A percentile compares a stretch with the other conserved stretches of the same genome.
phyloP scores from a whole-genome alignment of 2,888 invertebrate genomes.

The Eremobia ochroleuca region DNA sequence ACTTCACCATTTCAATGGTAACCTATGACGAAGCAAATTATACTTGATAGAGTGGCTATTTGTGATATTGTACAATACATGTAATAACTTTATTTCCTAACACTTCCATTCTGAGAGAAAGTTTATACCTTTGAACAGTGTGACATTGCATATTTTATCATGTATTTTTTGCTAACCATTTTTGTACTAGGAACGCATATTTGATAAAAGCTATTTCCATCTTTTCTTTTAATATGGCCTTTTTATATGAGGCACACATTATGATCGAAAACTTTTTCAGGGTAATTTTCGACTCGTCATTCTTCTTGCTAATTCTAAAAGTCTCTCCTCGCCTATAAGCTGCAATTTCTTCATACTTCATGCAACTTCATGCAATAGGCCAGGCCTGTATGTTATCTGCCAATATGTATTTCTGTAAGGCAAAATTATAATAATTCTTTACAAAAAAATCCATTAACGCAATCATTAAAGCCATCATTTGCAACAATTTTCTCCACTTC shows the following conservation, averaged over 20 bases:
- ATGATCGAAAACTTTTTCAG: not conserved
- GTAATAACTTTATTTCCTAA: constrained; percentile 49
- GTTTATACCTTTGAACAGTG: constrained; percentile 31
- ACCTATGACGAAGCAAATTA: constrained; percentile 77
- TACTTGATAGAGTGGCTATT: constrained; percentile 54
- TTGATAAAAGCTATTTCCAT: not conserved
- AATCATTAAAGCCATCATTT: constrained; percentile 15
- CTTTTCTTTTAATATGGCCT: not conserved
- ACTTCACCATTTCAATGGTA: constrained; percentile 56
- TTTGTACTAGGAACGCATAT: not conserved
- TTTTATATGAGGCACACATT: not conserved
- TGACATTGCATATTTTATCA: constrained; percentile 43
- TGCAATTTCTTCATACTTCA: not conserved
- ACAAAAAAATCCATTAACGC: constrained; percentile 5
- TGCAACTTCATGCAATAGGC: no score
- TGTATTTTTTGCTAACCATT: constrained; percentile 1
- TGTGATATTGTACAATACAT: constrained; percentile 55
- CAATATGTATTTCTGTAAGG: not conserved
- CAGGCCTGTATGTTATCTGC: no score
- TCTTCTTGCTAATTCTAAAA: not conserved
- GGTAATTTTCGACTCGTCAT: not conserved
- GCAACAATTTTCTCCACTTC: constrained; percentile 12
- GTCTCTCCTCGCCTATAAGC: no score
- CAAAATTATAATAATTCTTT: not conserved
- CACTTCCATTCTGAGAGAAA: constrained; percentile 49